Evolutionary conservation across 1,140 invertebrate genomes (phyloP).

Genomic region (Palaemon carinicauda): DNA sequence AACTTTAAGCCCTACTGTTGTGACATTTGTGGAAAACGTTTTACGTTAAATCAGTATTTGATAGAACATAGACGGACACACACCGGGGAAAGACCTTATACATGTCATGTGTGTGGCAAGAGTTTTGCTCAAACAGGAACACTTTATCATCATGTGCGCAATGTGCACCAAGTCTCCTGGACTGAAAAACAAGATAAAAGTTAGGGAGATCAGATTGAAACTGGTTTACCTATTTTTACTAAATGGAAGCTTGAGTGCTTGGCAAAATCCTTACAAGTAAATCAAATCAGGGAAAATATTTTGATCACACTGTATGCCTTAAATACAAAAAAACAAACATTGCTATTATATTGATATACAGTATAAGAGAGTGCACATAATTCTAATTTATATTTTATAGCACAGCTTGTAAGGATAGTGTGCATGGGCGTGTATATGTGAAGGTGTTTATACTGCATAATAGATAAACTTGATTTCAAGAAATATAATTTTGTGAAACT

Average conservation of each 20-base stretch:
- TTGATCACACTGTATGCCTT: constrained; percentile 39
- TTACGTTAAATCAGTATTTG: constrained; percentile 77
- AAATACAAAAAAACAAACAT: constrained; percentile 16
- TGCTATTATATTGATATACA: constrained; percentile 1
- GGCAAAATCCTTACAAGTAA: constrained; percentile 40
- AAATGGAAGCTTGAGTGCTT: constrained; percentile 21
- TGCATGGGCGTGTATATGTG: background rate
- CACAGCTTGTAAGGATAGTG: constrained; percentile 36
- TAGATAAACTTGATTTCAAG: background rate
- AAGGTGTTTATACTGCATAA: background rate
- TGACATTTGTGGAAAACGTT: constrained; percentile 66
- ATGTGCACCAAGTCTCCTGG: constrained; percentile 76
- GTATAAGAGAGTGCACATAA: background rate
- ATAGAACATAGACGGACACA: constrained; percentile 85
- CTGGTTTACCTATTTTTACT: background rate
- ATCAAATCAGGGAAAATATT: constrained; percentile 52
- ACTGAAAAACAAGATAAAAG: constrained; percentile 55
- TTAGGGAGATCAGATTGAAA: background rate
- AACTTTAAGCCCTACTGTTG: constrained; percentile 68
- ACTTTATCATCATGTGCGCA: constrained; percentile 83
- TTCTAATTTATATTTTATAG: background rate
- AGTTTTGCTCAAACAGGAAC: constrained; percentile 86
- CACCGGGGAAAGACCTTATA: constrained; percentile 77
- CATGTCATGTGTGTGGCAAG: constrained; percentile 81
- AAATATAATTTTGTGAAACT: constrained; percentile 5